These are phyloP conservation scores for Strongylocentrotus purpuratus DNA, from an alignment of 35 echinoderm and acorn worm genomes.

Conservation along the genomic window DNA sequence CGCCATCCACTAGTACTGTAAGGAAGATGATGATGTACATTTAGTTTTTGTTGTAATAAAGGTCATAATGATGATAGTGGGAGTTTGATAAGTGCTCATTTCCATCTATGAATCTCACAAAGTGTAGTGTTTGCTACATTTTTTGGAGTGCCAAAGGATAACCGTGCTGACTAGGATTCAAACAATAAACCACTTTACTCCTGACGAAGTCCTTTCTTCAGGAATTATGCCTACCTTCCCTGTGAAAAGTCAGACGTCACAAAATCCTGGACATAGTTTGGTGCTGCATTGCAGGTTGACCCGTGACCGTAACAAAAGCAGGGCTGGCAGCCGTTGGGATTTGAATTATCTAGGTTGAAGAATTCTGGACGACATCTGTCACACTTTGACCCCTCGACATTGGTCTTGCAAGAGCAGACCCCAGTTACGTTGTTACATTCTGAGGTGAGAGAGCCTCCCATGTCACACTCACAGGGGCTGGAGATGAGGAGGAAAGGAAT, in stretches of 20 bases:
- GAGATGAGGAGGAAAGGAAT: background rate
- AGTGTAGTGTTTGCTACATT: too few relatives aligned
- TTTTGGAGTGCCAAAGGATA: too few relatives aligned
- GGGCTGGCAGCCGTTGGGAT: constrained; percentile 82
- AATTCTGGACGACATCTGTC: constrained; percentile 64
- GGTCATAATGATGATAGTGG: too few relatives aligned
- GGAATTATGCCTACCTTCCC: constrained; percentile 63
- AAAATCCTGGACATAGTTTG: constrained; percentile 59
- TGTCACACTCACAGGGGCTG: constrained; percentile 82
- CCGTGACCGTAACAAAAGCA: constrained; percentile 92
- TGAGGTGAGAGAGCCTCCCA: constrained; percentile 55
- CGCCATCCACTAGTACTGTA: constrained; percentile 76
- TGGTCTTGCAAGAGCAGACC: constrained; percentile 78
- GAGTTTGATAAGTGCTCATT: too few relatives aligned
- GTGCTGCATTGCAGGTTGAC: constrained; percentile 60
- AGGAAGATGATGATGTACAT: background rate
- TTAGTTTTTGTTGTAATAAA: too few relatives aligned
- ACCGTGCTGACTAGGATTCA: too few relatives aligned
- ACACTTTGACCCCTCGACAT: constrained; percentile 82
- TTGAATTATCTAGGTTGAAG: constrained; percentile 68
- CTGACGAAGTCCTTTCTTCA: too few relatives aligned
- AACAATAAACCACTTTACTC: too few relatives aligned
- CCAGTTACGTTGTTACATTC: constrained; percentile 66
- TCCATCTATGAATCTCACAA: too few relatives aligned
- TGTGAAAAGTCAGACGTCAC: constrained; percentile 71